Percentiles rank a stretch among this genome's conserved stretches.
These are phyloP conservation scores for Oreochromis tanganicae DNA, from an alignment of 2,113 vertebrate species.

Conservation along the genomic window DNA sequence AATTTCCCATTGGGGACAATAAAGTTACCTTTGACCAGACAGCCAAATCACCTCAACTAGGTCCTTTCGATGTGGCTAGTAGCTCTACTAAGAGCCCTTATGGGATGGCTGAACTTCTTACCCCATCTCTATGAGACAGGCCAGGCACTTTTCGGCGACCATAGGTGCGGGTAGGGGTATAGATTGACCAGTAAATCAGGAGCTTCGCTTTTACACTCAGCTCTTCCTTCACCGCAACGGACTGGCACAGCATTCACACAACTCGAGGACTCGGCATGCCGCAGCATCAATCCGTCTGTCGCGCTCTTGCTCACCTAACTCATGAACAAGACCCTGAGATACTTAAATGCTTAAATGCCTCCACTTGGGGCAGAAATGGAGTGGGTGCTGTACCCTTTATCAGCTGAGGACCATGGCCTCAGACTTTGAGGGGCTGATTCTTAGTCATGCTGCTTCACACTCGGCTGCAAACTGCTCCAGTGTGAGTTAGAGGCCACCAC, in stretches of 20 bases:
- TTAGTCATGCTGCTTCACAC: not conserved
- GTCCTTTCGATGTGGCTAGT: not conserved
- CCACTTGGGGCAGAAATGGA: not conserved
- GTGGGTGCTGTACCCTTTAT: not conserved
- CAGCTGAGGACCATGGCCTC: not conserved
- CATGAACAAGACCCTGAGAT: not conserved
- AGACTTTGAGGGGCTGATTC: not conserved
- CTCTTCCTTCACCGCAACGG: fast-evolving
- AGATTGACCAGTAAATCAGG: not conserved
- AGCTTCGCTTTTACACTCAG: not conserved
- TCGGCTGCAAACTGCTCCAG: not conserved
- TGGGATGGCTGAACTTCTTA: not conserved
- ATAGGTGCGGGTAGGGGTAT: not conserved
- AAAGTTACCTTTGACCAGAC: not conserved
- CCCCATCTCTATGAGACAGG: not conserved
- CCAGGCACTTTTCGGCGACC: not conserved
- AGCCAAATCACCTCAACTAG: not conserved
- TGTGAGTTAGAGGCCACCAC: not conserved
- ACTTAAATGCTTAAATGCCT: not conserved
- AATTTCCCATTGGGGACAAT: not conserved
- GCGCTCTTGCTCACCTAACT: fast-evolving
- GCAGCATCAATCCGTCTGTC: not conserved
- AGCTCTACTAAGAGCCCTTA: not conserved
- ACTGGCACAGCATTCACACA: not conserved
- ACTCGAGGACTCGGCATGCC: too few species aligned